Percentiles rank a stretch among this genome's conserved stretches.
These are phyloP conservation scores for Terrapene triunguis DNA, from an alignment of 2,113 vertebrate species.

Conservation along the genomic window DNA sequence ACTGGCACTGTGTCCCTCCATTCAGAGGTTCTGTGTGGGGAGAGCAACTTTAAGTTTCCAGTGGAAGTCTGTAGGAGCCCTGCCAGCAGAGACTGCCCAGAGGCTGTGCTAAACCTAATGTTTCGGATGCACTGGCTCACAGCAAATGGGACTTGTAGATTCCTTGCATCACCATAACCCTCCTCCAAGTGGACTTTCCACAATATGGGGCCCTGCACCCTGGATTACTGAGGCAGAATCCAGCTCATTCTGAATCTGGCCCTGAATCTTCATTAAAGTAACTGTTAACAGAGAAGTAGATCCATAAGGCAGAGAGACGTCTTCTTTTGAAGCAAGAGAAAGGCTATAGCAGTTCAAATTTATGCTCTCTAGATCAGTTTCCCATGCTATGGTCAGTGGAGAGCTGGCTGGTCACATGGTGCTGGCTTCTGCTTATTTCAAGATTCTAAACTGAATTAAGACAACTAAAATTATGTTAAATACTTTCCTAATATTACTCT, in stretches of 20 bases:
- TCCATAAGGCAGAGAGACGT: neutral
- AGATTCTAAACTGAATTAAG: neutral
- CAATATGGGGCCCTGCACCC: neutral
- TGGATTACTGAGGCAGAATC: neutral
- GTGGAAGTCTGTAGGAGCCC: neutral
- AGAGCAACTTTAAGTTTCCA: neutral
- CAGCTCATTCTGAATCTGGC: neutral
- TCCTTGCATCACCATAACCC: neutral
- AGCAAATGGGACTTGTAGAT: neutral
- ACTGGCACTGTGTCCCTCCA: constrained; percentile 12
- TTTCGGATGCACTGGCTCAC: neutral
- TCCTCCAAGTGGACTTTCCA: neutral
- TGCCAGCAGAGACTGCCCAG: neutral
- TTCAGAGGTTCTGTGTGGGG: neutral
- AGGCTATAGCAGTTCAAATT: neutral
- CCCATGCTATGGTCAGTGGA: neutral
- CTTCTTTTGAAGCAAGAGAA: constrained; percentile 6
- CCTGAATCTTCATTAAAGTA: neutral
- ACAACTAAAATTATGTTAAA: neutral
- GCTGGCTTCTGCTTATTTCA: neutral
- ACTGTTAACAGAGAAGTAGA: neutral
- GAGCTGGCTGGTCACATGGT: neutral
- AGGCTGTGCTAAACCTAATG: neutral
- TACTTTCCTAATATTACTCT: neutral
- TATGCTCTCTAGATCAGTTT: constrained; percentile 11